Percentiles rank a stretch among this genome's conserved stretches.
Evolutionary conservation across 23 tunicate species (phyloP).

Genomic region (Trididemnum nubilum): DNA sequence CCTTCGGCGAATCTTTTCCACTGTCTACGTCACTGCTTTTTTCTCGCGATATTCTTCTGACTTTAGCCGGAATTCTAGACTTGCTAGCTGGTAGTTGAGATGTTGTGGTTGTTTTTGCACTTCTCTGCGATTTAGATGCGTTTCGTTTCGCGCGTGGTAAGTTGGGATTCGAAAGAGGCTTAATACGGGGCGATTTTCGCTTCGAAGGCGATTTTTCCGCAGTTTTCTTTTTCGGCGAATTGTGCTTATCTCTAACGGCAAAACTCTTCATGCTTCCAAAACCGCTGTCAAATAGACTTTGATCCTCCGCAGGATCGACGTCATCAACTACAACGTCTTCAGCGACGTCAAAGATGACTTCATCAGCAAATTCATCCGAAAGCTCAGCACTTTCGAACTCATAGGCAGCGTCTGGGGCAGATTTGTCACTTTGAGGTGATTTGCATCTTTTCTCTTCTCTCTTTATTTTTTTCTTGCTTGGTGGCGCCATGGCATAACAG

Average conservation of each 20-base stretch:
- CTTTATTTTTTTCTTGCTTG: background rate
- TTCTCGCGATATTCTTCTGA: background rate
- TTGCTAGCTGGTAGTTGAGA: background rate
- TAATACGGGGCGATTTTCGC: background rate
- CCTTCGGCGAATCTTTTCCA: conserved; percentile 90
- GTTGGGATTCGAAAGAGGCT: background rate
- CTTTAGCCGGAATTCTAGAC: background rate
- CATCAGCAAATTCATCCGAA: conserved; percentile 43
- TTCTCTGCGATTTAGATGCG: background rate
- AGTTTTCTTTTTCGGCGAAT: background rate
- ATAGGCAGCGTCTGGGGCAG: conserved; percentile 96
- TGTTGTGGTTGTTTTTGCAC: background rate
- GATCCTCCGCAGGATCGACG: conserved; percentile 28
- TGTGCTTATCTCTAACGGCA: background rate
- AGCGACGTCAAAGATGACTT: conserved; percentile 1
- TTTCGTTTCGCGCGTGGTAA: too few relatives aligned
- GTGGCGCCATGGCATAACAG: conserved; percentile 46
- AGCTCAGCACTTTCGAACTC: conserved; percentile 82
- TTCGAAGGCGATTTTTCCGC: conserved; percentile 7
- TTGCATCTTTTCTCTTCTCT: conserved; percentile 40
- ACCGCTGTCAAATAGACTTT: conserved; percentile 73
- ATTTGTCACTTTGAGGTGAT: conserved; percentile 87
- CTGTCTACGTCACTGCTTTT: conserved; percentile 82
- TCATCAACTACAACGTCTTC: conserved; percentile 41
- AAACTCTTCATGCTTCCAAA: conserved; percentile 68